Evolutionary conservation across 2,113 vertebrate species (phyloP).

Genomic region (Boulengeromyrus knoepffleri): DNA sequence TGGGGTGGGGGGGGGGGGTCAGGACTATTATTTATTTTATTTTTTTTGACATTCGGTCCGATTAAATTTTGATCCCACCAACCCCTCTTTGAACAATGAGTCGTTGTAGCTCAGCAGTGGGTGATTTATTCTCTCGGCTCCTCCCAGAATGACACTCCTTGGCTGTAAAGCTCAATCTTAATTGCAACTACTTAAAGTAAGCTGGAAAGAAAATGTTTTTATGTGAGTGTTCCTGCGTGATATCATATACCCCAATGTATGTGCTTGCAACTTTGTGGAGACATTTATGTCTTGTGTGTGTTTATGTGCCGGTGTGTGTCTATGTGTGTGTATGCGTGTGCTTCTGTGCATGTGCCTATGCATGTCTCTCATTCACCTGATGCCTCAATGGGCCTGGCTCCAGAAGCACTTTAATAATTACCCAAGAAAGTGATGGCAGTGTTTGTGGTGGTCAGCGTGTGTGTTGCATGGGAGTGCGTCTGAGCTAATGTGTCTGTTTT

Average conservation of each 20-base stretch:
- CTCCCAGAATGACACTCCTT: conserved; percentile 33
- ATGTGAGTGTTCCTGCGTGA: background rate
- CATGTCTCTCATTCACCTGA: conserved; percentile 34
- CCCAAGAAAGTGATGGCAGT: background rate
- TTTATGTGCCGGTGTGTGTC: background rate
- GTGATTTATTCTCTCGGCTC: conserved; percentile 27
- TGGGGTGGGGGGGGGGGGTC: background rate
- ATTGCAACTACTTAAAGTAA: no score
- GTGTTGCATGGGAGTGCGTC: background rate
- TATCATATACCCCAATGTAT: background rate
- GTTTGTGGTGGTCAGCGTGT: background rate
- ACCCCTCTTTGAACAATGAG: conserved; percentile 18
- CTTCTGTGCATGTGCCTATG: background rate
- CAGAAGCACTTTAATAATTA: background rate
- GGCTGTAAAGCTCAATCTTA: background rate
- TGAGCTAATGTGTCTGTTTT: background rate
- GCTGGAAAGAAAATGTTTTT: no score
- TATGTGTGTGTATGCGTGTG: background rate
- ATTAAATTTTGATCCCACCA: conserved; percentile 16
- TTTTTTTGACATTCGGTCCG: conserved; percentile 21
- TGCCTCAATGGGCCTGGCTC: background rate
- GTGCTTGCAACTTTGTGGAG: background rate
- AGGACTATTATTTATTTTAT: background rate
- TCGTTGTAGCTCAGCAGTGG: conserved; percentile 26
- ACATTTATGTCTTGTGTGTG: background rate